Percentiles rank a stretch among this genome's conserved stretches.
Evolutionary conservation across 2,888 invertebrate species (phyloP).

Genomic region (Drosophila falleni): DNA sequence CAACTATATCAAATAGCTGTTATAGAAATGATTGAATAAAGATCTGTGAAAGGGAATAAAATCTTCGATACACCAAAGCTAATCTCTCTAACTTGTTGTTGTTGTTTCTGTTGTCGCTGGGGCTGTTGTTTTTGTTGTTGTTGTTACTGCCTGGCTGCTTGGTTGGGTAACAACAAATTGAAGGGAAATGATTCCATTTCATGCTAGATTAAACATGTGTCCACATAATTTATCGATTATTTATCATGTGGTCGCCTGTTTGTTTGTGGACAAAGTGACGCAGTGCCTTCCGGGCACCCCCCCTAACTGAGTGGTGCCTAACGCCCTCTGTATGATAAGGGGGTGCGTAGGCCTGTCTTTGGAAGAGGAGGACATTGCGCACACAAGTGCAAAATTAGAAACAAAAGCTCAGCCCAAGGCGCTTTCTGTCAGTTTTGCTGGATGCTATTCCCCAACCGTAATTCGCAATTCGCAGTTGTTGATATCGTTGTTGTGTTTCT

Average conservation of each 20-base stretch:
- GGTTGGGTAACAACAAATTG: conserved; percentile 82
- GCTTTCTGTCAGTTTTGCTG: conserved; percentile 39
- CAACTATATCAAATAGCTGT: too few relatives aligned
- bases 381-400: conserved; percentile 81
- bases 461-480: conserved; percentile 29
- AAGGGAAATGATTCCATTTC: conserved; percentile 85
- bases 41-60: not conserved
- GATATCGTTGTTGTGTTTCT: conserved; percentile 20
- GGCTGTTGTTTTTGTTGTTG: not conserved
- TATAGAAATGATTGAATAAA: too few relatives aligned
- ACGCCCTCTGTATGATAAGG: not conserved
- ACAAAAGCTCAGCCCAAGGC: conserved; percentile 72
- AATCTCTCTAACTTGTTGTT: conserved; percentile 1
- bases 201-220: conserved; percentile 85
- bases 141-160: conserved; percentile 41
- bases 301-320: conserved; percentile 9
- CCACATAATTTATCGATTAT: conserved; percentile 85
- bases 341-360: conserved; percentile 59
- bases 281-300: conserved; percentile 54
- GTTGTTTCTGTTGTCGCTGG: conserved; percentile 23
- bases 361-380: conserved; percentile 57
- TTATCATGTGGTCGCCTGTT: conserved; percentile 80
- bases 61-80: not conserved
- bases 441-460: conserved; percentile 24
- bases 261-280: conserved; percentile 69